Evolutionary conservation across 1,140 invertebrate genomes (phyloP), one percentile per base, ranked within the genome.

Genomic region (Drosophila simulans): DNA sequence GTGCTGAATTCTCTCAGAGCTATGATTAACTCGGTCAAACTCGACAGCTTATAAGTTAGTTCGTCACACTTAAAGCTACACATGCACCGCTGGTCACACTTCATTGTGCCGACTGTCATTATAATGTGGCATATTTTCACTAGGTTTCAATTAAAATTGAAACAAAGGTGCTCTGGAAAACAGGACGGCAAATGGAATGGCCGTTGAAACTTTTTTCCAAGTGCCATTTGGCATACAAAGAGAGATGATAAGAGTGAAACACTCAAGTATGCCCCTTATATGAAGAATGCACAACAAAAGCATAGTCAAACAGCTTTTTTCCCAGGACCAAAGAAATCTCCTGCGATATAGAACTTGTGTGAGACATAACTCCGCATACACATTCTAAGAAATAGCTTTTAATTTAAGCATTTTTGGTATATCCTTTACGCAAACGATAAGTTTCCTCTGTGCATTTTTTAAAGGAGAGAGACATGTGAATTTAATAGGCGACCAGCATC

Each of bases 121-220:
- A 88, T 62, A 63, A 48, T 64, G 75, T 63, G 62, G 59, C 76
- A 74, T 69, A 73, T 80, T 86, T 88, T 72, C 64, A 55, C 63
- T 49, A 63, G 35, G 77, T 68, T 83, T 79, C 75, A 79, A 82
- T 82, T 79, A 76, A 72, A 70, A 49, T 11, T 13, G 11, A 34
- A 35, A 31, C 39, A 65, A 12, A 12, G 20, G 22, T 25, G 12
- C 17, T 1, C n/a, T 13, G 40, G 17, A 8, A 49, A 20, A 35
- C 35, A 20, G 42, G 31, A 34, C 34, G 39, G 5, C 42, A 17
- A 7, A 34, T 77, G 73, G 80, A 68, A 73, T 73, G 73, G 78
- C 63, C 77, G 68, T 51, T 66, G 56, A 71, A 79, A 79, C 72
- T 76, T 80, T 70, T 66, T 48, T 27, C 65, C 62, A 68, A 80